phyloP scores from a whole-genome alignment of 2,113 vertebrate genomes.

The Turnix velox region DNA sequence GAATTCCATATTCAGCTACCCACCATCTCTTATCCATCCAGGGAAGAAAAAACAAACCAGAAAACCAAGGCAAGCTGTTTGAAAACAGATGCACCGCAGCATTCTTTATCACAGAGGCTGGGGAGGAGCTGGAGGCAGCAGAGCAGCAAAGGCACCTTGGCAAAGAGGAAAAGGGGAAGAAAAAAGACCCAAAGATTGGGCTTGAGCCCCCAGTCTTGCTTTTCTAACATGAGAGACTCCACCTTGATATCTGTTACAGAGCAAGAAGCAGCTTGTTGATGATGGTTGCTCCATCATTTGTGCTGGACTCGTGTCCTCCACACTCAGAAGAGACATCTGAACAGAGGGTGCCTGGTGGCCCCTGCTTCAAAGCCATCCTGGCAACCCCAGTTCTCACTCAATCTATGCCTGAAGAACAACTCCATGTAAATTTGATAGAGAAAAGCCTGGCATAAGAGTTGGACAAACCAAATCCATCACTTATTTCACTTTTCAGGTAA shows the following conservation, averaged over 20 bases:
- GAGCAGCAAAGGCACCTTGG: neutral
- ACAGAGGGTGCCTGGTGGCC: neutral
- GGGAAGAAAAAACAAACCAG: conserved; percentile 60
- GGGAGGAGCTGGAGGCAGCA: neutral
- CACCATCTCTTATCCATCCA: conserved; percentile 17
- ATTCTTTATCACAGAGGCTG: neutral
- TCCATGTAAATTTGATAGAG: neutral
- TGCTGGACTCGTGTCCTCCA: neutral
- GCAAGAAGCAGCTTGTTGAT: neutral
- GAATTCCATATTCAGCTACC: conserved; percentile 36
- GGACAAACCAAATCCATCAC: neutral
- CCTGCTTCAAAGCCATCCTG: neutral
- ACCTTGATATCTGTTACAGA: neutral
- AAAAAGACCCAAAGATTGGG: neutral
- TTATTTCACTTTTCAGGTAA: neutral
- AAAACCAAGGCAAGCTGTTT: neutral
- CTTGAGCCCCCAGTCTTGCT: neutral
- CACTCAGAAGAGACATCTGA: neutral
- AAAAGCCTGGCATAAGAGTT: neutral
- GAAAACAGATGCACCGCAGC: conserved; percentile 30
- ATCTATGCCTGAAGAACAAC: neutral
- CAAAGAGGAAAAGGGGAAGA: neutral
- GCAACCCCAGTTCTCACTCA: neutral
- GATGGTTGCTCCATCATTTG: neutral
- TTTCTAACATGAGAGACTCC: neutral